A percentile compares a stretch with the other conserved stretches of the same genome.
Evolutionary conservation across 1,140 invertebrate species (phyloP).

Genomic region (Chlorops oryzae): DNA sequence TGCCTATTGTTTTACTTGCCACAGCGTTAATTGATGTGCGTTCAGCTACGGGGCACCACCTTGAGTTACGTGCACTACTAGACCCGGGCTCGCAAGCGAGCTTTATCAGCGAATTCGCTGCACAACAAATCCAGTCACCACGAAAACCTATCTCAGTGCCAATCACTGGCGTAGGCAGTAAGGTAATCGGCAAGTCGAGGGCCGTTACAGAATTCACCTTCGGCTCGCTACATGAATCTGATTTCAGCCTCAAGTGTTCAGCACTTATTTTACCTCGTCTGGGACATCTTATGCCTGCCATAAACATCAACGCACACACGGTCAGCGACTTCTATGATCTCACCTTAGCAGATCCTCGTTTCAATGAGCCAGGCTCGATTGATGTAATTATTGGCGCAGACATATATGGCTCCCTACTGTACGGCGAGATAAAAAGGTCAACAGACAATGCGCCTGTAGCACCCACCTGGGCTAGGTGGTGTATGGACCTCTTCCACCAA

Average conservation of each 20-base stretch:
- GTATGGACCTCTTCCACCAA: not conserved
- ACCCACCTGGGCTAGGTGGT: not conserved
- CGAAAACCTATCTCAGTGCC: not conserved
- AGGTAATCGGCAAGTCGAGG: not conserved
- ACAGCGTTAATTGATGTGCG: too few species aligned
- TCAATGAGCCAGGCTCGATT: conserved; percentile 2
- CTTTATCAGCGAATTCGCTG: conserved; percentile 8
- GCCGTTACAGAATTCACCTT: not conserved
- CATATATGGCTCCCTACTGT: not conserved
- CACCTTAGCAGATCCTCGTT: not conserved
- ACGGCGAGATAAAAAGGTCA: not conserved
- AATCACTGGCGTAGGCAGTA: conserved; percentile 2
- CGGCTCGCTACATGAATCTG: not conserved
- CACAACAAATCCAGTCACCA: conserved; percentile 1
- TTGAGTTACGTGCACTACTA: not conserved
- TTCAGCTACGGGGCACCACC: too few species aligned
- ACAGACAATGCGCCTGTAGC: not conserved
- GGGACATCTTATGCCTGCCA: not conserved
- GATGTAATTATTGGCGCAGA: conserved; percentile 7
- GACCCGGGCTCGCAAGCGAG: conserved; percentile 5
- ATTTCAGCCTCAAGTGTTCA: not conserved
- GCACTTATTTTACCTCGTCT: conserved; percentile 1
- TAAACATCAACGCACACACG: not conserved
- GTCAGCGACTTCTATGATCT: not conserved
- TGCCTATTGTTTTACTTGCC: too few species aligned